Percentiles rank a stretch among this genome's conserved stretches.
Conservation (phyloP, 2,797 vertebrate species). For the Acropternis orthonyx region DNA sequence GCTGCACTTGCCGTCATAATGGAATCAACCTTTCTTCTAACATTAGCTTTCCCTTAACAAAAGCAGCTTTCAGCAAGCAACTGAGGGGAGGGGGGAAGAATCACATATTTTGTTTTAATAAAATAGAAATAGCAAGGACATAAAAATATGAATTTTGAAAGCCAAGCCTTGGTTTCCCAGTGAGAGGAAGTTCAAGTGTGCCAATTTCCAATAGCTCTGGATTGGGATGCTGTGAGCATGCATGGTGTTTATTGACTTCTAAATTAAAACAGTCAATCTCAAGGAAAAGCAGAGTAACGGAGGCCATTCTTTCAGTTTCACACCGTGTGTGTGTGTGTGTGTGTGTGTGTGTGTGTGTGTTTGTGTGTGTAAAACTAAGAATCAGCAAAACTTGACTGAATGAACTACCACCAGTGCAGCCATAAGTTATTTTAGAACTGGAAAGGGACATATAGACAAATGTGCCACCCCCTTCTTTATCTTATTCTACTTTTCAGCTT, state of each 20-base stretch:
- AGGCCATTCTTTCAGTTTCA: neutral
- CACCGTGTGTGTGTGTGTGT: neutral
- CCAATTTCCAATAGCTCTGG: slow-evolving; percentile 45
- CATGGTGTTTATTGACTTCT: slow-evolving; percentile 63
- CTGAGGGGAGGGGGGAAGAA: rapidly evolving
- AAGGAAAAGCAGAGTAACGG: neutral
- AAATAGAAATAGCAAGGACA: slow-evolving; percentile 3
- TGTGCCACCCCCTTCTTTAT: neutral
- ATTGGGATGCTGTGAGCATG: slow-evolving; percentile 44
- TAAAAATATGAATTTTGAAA: slow-evolving; percentile 57
- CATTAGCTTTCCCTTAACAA: neutral
- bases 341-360: neutral
- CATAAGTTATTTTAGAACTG: neutral
- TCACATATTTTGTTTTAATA: slow-evolving; percentile 18
- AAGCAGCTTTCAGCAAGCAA: neutral
- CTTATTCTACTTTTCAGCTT: neutral
- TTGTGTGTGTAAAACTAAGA: neutral
- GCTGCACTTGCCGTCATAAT: neutral
- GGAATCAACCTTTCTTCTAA: neutral
- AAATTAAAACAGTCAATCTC: slow-evolving; percentile 61
- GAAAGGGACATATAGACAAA: neutral
- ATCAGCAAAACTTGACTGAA: neutral
- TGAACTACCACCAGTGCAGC: neutral
- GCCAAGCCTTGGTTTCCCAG: neutral
- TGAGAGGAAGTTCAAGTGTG: slow-evolving; percentile 45